phyloP scores from a whole-genome alignment of 2,888 invertebrate species.

The Xanthostigma xanthostigma region DNA sequence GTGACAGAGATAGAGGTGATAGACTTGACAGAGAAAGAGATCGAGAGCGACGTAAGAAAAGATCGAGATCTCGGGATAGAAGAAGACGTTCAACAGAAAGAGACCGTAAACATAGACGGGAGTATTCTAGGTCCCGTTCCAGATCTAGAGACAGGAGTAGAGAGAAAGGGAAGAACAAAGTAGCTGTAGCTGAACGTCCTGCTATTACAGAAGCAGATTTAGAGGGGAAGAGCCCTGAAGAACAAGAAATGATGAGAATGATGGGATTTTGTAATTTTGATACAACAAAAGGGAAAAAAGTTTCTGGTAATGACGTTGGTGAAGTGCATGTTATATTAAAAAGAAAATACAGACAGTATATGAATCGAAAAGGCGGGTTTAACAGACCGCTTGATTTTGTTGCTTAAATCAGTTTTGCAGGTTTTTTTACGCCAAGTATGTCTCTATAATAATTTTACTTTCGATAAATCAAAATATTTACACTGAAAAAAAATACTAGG shows the following conservation, averaged over 20 bases:
- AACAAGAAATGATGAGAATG: slow-evolving; percentile 85
- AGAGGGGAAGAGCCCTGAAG: slow-evolving; percentile 79
- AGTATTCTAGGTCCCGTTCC: slow-evolving; percentile 20
- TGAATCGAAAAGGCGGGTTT: slow-evolving; percentile 99
- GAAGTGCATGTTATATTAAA: slow-evolving; percentile 91
- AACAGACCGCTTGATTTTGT: slow-evolving; percentile 96
- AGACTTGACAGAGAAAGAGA: slow-evolving; percentile 31
- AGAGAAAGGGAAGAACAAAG: slow-evolving; percentile 27
- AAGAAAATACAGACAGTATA: slow-evolving; percentile 94
- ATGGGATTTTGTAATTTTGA: slow-evolving; percentile 98
- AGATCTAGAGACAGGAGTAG: slow-evolving; percentile 1
- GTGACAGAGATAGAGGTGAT: slow-evolving; percentile 32
- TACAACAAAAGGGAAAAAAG: slow-evolving; percentile 91
- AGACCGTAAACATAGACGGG: slow-evolving; percentile 11
- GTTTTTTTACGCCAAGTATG: too few species aligned
- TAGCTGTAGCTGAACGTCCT: slow-evolving; percentile 36
- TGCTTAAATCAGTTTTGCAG: slow-evolving; percentile 36
- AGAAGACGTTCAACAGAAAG: slow-evolving; percentile 27
- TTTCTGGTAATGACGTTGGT: slow-evolving; percentile 86
- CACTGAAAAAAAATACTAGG: too few species aligned
- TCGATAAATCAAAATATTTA: too few species aligned
- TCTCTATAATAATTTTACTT: too few species aligned
- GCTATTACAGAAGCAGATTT: slow-evolving; percentile 68
- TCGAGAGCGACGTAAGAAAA: slow-evolving; percentile 30
- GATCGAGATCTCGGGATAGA: slow-evolving; percentile 27